Percentiles rank a stretch among this genome's conserved stretches.
Conservation (phyloP, 2,113 vertebrate genomes). For the Lampris megalopsis region DNA sequence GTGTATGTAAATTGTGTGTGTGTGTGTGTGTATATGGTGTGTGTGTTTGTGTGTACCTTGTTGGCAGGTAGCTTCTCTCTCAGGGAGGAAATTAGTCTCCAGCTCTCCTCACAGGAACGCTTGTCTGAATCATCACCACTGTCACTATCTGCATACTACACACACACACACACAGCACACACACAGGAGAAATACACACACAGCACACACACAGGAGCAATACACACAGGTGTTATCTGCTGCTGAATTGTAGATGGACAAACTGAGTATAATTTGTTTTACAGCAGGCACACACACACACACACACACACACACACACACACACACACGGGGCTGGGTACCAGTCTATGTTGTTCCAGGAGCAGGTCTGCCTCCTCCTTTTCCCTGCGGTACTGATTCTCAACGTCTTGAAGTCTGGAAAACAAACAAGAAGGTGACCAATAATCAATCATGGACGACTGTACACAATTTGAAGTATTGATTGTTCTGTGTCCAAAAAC, state of each 20-base stretch:
- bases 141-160: slow-evolving; percentile 88
- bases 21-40: no score
- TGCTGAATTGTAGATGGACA: no score
- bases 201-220: slow-evolving; percentile 14
- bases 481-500: no score
- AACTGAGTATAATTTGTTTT: no score
- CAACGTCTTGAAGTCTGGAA: slow-evolving; percentile 87
- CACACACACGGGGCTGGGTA: slow-evolving; percentile 49
- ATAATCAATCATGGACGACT: slow-evolving; percentile 1
- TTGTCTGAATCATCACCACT: slow-evolving; percentile 92
- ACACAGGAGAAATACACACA: slow-evolving; percentile 8
- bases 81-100: slow-evolving; percentile 90
- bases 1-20: no score
- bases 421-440: background rate
- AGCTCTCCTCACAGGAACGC: slow-evolving; percentile 91
- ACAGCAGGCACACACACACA: slow-evolving; percentile 7
- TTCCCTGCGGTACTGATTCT: slow-evolving; percentile 88
- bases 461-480: background rate
- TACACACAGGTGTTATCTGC: background rate
- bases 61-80: slow-evolving; percentile 89
- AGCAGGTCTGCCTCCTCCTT: slow-evolving; percentile 91
- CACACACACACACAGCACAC: slow-evolving; percentile 32
- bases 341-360: slow-evolving; percentile 91
- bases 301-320: background rate
- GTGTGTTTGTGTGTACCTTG: slow-evolving; percentile 60